Conservation (phyloP, 1,140 invertebrate species). For the Cheumatopsyche charites region DNA sequence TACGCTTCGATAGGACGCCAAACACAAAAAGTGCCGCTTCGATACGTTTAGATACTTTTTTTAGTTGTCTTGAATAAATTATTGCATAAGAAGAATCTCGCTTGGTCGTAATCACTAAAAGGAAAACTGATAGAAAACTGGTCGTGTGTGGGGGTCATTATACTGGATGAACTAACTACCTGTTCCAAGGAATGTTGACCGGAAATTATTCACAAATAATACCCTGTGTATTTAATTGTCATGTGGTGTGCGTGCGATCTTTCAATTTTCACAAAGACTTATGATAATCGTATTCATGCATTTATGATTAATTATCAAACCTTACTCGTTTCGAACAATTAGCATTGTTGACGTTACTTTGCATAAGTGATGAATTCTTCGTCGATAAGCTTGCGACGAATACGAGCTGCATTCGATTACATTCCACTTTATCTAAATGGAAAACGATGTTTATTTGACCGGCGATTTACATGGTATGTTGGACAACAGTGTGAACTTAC, state of each 20-base stretch:
- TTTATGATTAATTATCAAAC: no score
- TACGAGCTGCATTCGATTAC: no score
- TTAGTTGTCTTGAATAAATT: conserved; percentile 17
- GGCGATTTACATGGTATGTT: no score
- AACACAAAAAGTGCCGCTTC: conserved; percentile 13
- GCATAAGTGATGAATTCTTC: background rate
- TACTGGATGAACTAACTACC: conserved; percentile 23
- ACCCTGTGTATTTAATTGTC: background rate
- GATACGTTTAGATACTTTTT: conserved; percentile 1
- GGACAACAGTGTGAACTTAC: no score
- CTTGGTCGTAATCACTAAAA: background rate
- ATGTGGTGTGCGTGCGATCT: no score
- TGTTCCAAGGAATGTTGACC: conserved; percentile 25
- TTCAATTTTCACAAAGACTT: no score
- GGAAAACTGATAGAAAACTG: conserved; percentile 23
- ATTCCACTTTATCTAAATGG: no score
- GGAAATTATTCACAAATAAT: conserved; percentile 11
- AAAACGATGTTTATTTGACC: no score
- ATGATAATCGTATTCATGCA: no score
- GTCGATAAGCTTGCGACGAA: background rate
- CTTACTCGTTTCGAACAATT: background rate
- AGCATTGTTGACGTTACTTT: background rate
- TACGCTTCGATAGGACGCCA: background rate
- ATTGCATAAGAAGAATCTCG: conserved; percentile 21
- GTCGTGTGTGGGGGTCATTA: conserved; percentile 21